phyloP scores from a whole-genome alignment of 2,113 vertebrate species.

The Peromyscus maniculatus region DNA sequence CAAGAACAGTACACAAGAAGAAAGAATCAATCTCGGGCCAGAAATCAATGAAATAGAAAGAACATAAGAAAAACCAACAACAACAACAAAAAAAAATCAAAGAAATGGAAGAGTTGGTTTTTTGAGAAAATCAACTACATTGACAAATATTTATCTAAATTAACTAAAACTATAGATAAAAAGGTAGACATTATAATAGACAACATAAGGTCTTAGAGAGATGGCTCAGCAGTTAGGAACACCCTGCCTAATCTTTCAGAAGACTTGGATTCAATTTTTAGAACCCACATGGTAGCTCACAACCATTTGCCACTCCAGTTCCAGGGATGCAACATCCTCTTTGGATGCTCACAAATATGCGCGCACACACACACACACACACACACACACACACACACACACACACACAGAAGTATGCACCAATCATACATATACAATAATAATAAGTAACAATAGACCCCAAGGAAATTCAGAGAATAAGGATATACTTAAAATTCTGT shows the following conservation, averaged over 20 bases:
- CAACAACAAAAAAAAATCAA: background rate
- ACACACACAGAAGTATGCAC: background rate
- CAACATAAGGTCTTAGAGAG: background rate
- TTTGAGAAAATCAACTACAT: background rate
- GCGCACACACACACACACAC: background rate
- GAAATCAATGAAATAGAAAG: background rate
- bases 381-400: background rate
- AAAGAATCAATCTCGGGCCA: background rate
- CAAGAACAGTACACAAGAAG: background rate
- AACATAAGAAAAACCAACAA: background rate
- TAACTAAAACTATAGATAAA: background rate
- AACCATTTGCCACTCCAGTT: background rate
- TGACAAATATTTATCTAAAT: background rate
- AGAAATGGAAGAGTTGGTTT: background rate
- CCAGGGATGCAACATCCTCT: background rate
- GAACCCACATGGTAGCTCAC: background rate
- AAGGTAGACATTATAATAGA: background rate
- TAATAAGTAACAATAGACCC: background rate
- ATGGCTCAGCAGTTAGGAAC: background rate
- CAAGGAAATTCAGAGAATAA: background rate
- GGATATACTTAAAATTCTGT: background rate
- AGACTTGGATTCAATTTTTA: background rate
- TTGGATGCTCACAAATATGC: no score
- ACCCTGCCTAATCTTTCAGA: background rate
- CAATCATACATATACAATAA: background rate